Evolutionary conservation across 2,113 vertebrate species (phyloP).

Genomic region (Salvelinus sp.): DNA sequence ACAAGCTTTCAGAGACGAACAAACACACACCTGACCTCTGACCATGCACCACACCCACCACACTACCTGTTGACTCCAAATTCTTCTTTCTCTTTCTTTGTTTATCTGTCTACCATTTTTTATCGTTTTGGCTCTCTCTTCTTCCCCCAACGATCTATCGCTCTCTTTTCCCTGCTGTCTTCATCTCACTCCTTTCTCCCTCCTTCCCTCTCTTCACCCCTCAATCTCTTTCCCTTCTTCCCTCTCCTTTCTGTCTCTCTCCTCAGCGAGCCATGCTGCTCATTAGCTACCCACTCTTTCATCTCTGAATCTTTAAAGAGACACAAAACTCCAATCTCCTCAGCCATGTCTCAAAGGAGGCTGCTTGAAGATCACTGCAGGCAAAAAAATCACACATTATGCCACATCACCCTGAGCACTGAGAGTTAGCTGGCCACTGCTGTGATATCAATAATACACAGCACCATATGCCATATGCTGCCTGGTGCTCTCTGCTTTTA

Average conservation of each 20-base stretch:
- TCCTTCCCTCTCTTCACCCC: background rate
- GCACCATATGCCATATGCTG: constrained; percentile 59
- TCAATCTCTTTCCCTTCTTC: background rate
- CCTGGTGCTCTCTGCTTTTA: constrained; percentile 30
- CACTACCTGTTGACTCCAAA: constrained; percentile 5
- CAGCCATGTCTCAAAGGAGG: constrained; percentile 32
- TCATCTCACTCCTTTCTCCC: too few species aligned
- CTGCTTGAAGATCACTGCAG: constrained; percentile 47
- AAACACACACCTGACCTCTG: constrained; percentile 30
- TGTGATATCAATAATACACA: constrained; percentile 61
- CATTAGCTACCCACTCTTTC: background rate
- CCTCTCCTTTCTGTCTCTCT: background rate
- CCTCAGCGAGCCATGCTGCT: constrained; percentile 4
- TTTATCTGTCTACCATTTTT: constrained; percentile 2
- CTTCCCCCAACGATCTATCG: background rate
- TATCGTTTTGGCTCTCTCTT: too few species aligned
- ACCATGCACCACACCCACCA: constrained; percentile 21
- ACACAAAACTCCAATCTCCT: background rate
- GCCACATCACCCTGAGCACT: background rate
- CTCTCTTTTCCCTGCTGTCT: background rate
- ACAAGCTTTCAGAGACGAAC: constrained; percentile 16
- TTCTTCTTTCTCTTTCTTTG: background rate
- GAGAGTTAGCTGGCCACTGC: constrained; percentile 13
- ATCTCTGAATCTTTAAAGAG: constrained; percentile 54
- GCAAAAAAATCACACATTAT: constrained; percentile 19